Evolutionary conservation across 2,888 invertebrate species (phyloP).

Genomic region (Andrena hattorfiana): DNA sequence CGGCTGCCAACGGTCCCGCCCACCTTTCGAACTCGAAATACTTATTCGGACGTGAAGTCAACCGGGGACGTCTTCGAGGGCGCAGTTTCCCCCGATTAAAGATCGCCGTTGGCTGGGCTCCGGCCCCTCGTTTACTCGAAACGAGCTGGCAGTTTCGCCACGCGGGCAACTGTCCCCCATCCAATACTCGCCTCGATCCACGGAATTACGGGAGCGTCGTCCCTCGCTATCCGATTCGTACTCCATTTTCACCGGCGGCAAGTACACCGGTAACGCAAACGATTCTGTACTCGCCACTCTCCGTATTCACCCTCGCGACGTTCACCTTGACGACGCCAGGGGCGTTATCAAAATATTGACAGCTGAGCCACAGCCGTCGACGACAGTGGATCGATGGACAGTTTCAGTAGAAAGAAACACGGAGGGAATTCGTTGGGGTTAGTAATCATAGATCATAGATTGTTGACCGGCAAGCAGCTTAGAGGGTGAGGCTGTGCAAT

Average conservation of each 20-base stretch:
- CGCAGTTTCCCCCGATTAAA: slow-evolving; percentile 33
- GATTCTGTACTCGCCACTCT: neutral
- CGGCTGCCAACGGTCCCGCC: slow-evolving; percentile 74
- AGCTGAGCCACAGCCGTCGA: no score
- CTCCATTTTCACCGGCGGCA: slow-evolving; percentile 13
- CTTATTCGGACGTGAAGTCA: slow-evolving; percentile 60
- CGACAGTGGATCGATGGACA: no score
- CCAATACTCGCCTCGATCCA: neutral
- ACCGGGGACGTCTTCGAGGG: slow-evolving; percentile 31
- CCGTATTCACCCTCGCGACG: neutral
- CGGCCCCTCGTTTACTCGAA: slow-evolving; percentile 1
- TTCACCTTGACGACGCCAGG: no score
- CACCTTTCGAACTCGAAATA: slow-evolving; percentile 68
- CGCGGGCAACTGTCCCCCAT: slow-evolving; percentile 18
- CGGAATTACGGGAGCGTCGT: slow-evolving; percentile 14
- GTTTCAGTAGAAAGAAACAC: no score
- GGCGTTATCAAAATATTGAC: no score
- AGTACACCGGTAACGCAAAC: slow-evolving; percentile 1
- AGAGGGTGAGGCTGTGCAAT: no score
- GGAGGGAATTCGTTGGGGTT: no score
- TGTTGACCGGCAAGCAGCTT: no score
- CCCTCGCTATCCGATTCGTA: slow-evolving; percentile 1
- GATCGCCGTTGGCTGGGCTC: slow-evolving; percentile 33
- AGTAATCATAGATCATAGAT: no score
- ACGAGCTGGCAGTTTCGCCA: slow-evolving; percentile 15